Evolutionary conservation across 1,140 invertebrate species (phyloP).

Genomic region (Parasteatoda tepidariorum): DNA sequence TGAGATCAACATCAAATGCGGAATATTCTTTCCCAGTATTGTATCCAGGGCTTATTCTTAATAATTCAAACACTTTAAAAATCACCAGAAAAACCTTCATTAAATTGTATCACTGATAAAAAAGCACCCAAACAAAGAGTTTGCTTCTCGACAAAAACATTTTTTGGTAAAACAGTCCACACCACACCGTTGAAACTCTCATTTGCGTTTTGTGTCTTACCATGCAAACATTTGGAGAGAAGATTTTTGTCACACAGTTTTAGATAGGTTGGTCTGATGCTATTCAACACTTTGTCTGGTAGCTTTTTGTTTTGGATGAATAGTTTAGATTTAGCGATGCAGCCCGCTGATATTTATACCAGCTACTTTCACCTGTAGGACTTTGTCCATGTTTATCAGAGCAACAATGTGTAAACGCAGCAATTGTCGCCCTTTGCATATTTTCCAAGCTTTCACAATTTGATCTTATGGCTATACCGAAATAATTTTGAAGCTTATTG

Average conservation of each 20-base stretch:
- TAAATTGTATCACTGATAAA: constrained; percentile 19
- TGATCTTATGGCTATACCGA: too few species aligned
- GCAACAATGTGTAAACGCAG: too few species aligned
- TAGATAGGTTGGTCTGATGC: constrained; percentile 4
- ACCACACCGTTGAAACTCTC: constrained; percentile 32
- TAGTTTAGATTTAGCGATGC: neutral
- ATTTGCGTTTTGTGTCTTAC: constrained; percentile 43
- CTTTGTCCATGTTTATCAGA: constrained; percentile 32
- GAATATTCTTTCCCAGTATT: too few species aligned
- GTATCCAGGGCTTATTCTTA: too few species aligned
- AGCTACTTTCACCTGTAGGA: neutral
- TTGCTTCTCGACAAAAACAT: neutral
- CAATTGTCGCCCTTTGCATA: too few species aligned
- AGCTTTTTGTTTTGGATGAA: neutral
- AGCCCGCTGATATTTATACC: constrained; percentile 30
- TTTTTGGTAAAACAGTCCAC: constrained; percentile 31
- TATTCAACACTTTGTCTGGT: constrained; percentile 3
- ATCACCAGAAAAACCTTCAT: constrained; percentile 10
- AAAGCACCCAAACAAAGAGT: constrained; percentile 7
- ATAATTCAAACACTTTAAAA: too few species aligned
- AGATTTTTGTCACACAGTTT: constrained; percentile 3
- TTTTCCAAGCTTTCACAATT: too few species aligned
- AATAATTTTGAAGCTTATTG: too few species aligned
- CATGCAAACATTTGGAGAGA: constrained; percentile 33
- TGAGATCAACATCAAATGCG: too few species aligned